phyloP scores from a whole-genome alignment of 2,888 invertebrate species.

The Rhorus exstirpatorius region DNA sequence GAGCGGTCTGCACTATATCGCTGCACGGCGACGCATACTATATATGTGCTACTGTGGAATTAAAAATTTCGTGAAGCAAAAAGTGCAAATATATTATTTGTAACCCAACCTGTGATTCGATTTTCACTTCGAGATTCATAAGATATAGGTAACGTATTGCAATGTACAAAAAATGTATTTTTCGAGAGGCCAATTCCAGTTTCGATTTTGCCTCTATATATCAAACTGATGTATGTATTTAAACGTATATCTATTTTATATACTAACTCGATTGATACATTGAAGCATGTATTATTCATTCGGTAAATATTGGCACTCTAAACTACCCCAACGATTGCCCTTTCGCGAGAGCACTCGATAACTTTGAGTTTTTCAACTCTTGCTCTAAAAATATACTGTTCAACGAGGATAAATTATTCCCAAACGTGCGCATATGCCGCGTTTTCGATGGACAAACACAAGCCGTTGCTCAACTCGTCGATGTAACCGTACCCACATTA shows the following conservation, averaged over 20 bases:
- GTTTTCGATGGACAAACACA: constrained; percentile 31
- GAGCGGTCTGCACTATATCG: constrained; percentile 2
- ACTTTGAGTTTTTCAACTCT: constrained; percentile 6
- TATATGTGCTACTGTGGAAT: constrained; percentile 29
- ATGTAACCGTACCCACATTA: constrained; percentile 40
- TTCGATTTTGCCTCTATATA: background rate
- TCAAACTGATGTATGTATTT: background rate
- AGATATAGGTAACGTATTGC: constrained; percentile 60
- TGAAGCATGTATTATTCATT: background rate
- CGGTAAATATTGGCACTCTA: constrained; percentile 57
- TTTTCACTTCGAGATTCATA: constrained; percentile 30
- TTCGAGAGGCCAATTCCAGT: constrained; percentile 55
- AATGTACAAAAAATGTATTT: background rate
- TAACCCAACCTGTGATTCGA: constrained; percentile 46
- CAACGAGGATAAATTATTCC: constrained; percentile 19
- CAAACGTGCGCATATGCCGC: constrained; percentile 16
- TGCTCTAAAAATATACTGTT: constrained; percentile 3
- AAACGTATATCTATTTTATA: background rate
- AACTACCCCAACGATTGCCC: constrained; percentile 11
- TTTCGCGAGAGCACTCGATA: constrained; percentile 25
- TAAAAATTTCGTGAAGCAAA: constrained; percentile 36
- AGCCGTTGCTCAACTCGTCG: constrained; percentile 49
- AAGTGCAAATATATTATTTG: constrained; percentile 45
- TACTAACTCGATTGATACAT: constrained; percentile 1
- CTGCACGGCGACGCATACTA: constrained; percentile 5